Evolutionary conservation across 1,140 invertebrate genomes (phyloP), one percentile per base, ranked within the genome.

Genomic region (Drosophila paulistorum): DNA sequence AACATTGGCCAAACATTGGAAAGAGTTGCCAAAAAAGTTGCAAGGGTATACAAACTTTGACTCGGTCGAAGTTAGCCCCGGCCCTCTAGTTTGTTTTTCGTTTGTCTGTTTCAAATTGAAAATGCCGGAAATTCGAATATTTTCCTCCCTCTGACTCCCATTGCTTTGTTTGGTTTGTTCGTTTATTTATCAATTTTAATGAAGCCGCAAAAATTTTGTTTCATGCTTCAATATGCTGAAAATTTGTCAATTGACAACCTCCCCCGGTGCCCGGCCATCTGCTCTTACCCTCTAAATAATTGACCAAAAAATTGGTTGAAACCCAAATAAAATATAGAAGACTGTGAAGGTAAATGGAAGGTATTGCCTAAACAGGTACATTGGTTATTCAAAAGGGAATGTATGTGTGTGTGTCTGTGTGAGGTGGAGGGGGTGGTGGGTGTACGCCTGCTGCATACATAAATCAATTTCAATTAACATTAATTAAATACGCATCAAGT

Each of bases 391-490:
- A 60, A 61, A 30, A 26, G 58, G 39, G 65, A 1, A 1, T 23
- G 9, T 0, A 30, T 7, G 17, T 11, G 9, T 7, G 0, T 14
- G 20, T 23, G 20, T 23, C 20, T 23, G 20, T 23, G 20, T 2
- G 7, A 0, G 11, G 26, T 13, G 9, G n/a, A 17, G 23, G 55
- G 23, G 17, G 45, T 20, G 60, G n/a, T n/a, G 23, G 23, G 33
- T n/a, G 79, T 87, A 89, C 84, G 84, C 77, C 71, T 68, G 63
- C 74, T 81, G 85, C 84, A 90, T 89, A 84, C 77, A 90, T 89
- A 90, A 89, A 89, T 90, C 85, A 90, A 90, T 90, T 90, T 84
- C 85, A 89, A 89, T 90, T 89, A 89, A 85, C 84, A 78, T 89
- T 89, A 89, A 89, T 90, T 89, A 89, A 89, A 89, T 89, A 89